Conservation (phyloP, 1,140 invertebrate genomes). For the Mesaphorura yosii region DNA sequence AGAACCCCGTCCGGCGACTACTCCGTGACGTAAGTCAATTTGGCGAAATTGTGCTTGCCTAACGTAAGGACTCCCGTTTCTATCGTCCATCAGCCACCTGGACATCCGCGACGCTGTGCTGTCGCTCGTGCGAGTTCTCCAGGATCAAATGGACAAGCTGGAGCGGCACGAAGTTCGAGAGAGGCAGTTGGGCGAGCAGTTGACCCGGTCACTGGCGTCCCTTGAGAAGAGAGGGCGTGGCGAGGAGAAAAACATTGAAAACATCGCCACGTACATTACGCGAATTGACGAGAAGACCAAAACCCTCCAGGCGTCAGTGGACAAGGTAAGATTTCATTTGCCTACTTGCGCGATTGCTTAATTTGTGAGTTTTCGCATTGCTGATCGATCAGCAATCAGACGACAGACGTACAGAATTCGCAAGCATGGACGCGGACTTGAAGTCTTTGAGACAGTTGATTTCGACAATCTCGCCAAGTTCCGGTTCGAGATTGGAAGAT, state of each 20-base stretch:
- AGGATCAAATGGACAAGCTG: constrained; percentile 64
- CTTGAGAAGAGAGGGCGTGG: constrained; percentile 60
- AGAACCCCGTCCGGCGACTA: constrained; percentile 20
- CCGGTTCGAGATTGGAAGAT: not conserved
- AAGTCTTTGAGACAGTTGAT: not conserved
- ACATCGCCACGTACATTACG: constrained; percentile 29
- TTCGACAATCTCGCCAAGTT: not conserved
- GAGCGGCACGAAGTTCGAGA: constrained; percentile 68
- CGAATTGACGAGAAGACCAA: constrained; percentile 31
- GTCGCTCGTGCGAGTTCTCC: constrained; percentile 65
- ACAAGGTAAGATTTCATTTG: too few species aligned
- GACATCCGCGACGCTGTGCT: constrained; percentile 68
- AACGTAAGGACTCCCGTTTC: not conserved
- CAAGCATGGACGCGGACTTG: too few species aligned
- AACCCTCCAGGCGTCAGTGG: constrained; percentile 18
- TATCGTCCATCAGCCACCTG: constrained; percentile 57
- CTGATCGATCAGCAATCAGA: too few species aligned
- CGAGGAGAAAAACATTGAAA: constrained; percentile 43
- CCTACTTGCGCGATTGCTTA: too few species aligned
- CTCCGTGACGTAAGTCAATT: constrained; percentile 19
- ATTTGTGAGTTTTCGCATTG: not conserved
- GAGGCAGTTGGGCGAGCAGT: constrained; percentile 59
- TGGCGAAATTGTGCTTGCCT: not conserved
- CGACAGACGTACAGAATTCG: too few species aligned
- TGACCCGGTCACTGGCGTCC: constrained; percentile 56